Evolutionary conservation across 1,140 invertebrate genomes (phyloP), one percentile per base, ranked within the genome.

Genomic region (Lasaia peninsularis): DNA sequence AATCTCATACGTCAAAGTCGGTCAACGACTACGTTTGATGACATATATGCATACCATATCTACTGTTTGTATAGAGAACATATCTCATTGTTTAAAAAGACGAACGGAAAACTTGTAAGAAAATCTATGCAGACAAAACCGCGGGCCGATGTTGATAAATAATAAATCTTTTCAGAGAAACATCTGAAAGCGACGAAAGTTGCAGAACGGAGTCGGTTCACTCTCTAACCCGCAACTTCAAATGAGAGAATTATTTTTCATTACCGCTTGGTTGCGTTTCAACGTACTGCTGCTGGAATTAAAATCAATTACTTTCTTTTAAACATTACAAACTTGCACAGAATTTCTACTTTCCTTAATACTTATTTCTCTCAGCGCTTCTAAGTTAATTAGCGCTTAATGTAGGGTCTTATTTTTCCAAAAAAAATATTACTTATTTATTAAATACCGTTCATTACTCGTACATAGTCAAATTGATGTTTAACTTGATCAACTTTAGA

Each of bases 191-290:
- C 21, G 20, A 49, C 11, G 44, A 49, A 18, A 21, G 4, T 49
- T 48, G 54, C 24, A 40, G 51, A 40, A 50, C 56, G 37, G 21
- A 50, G 52, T 56, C 51, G 62, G 58, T 60, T 58, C 64, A 71
- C 69, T 76, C 73, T 73, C 69, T 69, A 75, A 71, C 71, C 75
- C 74, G 65, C 67, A 73, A 74, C 69, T 79, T 74, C 62, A 78
- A 75, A 77, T 75, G 75, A 70, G 73, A 73, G 78, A 84, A 84
- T 84, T 79, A 82, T 84, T 84, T 84, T 84, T 80, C 80, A 84
- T 84, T 78, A 81, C 79, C 75, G 77, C 74, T 79, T 62, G 49
- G 68, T 63, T 78, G 76, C 78, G 62, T 75, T 73, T 73, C 61
- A 78, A 75, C 72, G 71, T 76, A 75, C 73, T 76, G 73, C 78